These are phyloP conservation scores for Pipistrellus kuhlii DNA, from an alignment of 2,797 vertebrate genomes.

Conservation along the genomic window DNA sequence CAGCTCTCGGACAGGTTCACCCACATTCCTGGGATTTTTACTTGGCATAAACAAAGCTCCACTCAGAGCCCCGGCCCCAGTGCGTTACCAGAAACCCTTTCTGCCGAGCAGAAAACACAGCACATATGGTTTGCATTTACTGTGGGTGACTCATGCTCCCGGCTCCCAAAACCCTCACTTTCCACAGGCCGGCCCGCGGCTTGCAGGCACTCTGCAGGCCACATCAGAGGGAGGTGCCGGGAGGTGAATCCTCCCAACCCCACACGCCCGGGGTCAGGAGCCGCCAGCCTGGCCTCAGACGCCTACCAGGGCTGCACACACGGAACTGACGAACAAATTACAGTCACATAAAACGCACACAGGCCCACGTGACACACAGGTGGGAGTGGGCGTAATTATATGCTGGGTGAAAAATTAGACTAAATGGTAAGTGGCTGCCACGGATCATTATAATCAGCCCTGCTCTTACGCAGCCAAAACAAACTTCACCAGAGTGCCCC, in stretches of 20 bases:
- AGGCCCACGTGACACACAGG: constrained; percentile 2
- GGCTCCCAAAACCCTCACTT: constrained; percentile 80
- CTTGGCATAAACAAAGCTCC: constrained; percentile 72
- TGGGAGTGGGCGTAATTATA: constrained; percentile 21
- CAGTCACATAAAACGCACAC: constrained; percentile 57
- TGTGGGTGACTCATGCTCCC: constrained; percentile 84
- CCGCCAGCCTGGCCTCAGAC: neutral
- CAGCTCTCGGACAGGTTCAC: constrained; percentile 79
- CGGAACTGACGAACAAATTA: constrained; percentile 59
- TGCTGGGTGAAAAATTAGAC: constrained; percentile 51
- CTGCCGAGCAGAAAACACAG: constrained; percentile 41
- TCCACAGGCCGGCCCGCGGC: constrained; percentile 78
- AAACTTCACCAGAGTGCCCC: neutral
- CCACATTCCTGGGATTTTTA: constrained; percentile 79
- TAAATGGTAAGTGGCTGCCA: constrained; percentile 38
- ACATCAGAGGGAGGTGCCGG: constrained; percentile 82
- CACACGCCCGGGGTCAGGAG: constrained; percentile 28
- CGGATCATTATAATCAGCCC: neutral
- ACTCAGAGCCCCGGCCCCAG: constrained; percentile 81
- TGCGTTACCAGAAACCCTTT: constrained; percentile 78
- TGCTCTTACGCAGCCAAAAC: neutral
- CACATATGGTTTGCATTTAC: constrained; percentile 86
- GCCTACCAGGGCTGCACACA: neutral
- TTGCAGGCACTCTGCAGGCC: constrained; percentile 83
- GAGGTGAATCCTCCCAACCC: constrained; percentile 74